Base-by-base conservation (phyloP, 2,888 invertebrate species). In the Erebia aethiops region DNA sequence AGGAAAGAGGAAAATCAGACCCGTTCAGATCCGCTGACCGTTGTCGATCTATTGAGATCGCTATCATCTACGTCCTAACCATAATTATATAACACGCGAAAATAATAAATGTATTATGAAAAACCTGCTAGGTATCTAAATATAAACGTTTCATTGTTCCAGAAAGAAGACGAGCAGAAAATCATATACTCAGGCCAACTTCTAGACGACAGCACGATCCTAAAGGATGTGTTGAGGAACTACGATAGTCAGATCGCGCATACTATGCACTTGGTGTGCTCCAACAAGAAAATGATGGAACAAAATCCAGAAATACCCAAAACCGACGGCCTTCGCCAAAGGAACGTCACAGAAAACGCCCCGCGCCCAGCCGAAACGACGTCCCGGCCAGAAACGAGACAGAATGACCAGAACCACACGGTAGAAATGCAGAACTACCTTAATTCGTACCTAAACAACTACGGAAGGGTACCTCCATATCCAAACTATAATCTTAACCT, bases 111-210 rank as follows among this genome's bases (percentile, higher is more conserved):
- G 26, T 3, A 26, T 26, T 52, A 13, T 13, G 51, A n/a, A 51
- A 51, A n/a, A 51, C 1, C 51, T 3, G n/a, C n/a, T n/a, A n/a
- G n/a, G 1, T 7, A 7, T 35, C 11, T 41, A n/a, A 58, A 41
- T n/a, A 41, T n/a, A 9, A 11, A 41, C 3, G 4, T 66, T 26
- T 62, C 14, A 49, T 67, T 69, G 77, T 94, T 94, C 10, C 91
- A 98, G 98, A 95, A 95, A 78, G 95, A 95, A 74, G 95, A 96
- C 76, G 97, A 98, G 81, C 99, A 99, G 87, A 98, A 98, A 88
- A 94, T 99, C 18, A 99, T 99, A 81, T 99, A 99, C 90, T 98
- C 98, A 1, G 99, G 99, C 9, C 97, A 97, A 84, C 92, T 99
- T 13, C 91, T 99, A 67, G 96, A 95, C 63, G 98, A 99, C 87